Conservation (phyloP, 2,888 invertebrate genomes). For the Pimpla rufipes region DNA sequence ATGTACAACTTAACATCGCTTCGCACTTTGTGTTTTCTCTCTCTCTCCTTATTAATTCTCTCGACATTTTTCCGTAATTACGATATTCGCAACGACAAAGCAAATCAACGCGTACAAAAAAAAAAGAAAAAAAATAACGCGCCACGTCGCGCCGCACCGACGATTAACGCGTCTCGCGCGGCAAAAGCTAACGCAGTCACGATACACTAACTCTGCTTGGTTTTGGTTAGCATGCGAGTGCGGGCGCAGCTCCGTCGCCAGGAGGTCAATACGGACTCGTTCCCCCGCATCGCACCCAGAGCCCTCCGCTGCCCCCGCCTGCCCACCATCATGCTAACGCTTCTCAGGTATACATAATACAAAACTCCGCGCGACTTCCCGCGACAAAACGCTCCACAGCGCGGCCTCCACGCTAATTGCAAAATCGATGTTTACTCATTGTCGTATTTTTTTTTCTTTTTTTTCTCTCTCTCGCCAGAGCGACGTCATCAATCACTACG, state of each 20-base stretch:
- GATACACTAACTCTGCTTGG: conserved; percentile 81
- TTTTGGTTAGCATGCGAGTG: conserved; percentile 84
- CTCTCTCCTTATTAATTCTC: conserved; percentile 18
- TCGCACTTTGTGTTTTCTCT: neutral
- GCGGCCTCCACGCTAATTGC: conserved; percentile 6
- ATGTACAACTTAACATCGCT: neutral
- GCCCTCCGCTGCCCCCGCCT: conserved; percentile 90
- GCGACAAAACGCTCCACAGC: neutral
- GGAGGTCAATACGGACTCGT: conserved; percentile 84
- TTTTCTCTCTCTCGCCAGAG: conserved; percentile 84
- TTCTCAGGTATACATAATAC: conserved; percentile 83
- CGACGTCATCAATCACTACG: conserved; percentile 87
- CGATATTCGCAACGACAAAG: neutral
- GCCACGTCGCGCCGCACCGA: neutral
- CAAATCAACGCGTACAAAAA: neutral
- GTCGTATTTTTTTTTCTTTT: conserved; percentile 8
- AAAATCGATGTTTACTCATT: conserved; percentile 10
- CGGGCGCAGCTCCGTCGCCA: conserved; percentile 82
- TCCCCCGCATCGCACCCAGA: conserved; percentile 87
- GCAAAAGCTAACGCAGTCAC: conserved; percentile 53
- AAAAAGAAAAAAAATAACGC: conserved; percentile 11
- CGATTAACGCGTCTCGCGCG: conserved; percentile 13
- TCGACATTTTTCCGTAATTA: conserved; percentile 21
- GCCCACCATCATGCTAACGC: conserved; percentile 90
- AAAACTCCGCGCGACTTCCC: conserved; percentile 70